Evolutionary conservation across 53 echinoderm and acorn worm species (phyloP).

Genomic region (Holothuria leucospilota): DNA sequence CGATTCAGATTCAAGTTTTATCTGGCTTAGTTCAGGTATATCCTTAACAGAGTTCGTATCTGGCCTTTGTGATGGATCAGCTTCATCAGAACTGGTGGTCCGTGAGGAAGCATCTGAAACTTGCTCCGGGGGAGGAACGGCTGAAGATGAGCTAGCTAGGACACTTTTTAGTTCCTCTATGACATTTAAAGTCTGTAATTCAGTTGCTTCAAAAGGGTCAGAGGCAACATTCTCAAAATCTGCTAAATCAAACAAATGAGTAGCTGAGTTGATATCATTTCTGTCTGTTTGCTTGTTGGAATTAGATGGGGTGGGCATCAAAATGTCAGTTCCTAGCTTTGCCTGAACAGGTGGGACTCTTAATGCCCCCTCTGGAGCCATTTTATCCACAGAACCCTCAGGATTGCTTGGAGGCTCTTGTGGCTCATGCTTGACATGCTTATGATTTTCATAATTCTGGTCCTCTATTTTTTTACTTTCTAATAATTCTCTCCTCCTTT

Average conservation of each 20-base stretch:
- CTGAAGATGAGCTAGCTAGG: conserved; percentile 30
- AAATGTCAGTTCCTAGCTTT: conserved; percentile 57
- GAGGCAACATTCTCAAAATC: conserved; percentile 85
- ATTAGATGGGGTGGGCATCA: conserved; percentile 52
- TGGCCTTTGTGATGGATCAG: too few relatives aligned
- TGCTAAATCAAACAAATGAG: conserved; percentile 61
- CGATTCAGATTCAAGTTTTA: neutral
- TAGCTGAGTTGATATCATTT: neutral
- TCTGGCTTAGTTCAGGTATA: neutral
- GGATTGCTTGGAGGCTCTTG: neutral
- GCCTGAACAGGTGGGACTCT: conserved; percentile 23
- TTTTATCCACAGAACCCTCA: too few relatives aligned
- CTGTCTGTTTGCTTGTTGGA: neutral
- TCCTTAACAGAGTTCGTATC: too few relatives aligned
- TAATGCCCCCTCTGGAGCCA: neutral
- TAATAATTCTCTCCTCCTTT: conserved; percentile 1
- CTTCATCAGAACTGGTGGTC: too few relatives aligned
- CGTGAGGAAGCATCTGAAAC: too few relatives aligned
- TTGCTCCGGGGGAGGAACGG: neutral
- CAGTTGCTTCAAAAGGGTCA: conserved; percentile 95
- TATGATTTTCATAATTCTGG: neutral
- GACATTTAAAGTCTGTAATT: conserved; percentile 90
- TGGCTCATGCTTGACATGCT: neutral
- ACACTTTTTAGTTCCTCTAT: conserved; percentile 93
- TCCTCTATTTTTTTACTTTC: conserved; percentile 2